phyloP scores from a whole-genome alignment of 2,113 vertebrate genomes.

The Hypomesus transpacificus region DNA sequence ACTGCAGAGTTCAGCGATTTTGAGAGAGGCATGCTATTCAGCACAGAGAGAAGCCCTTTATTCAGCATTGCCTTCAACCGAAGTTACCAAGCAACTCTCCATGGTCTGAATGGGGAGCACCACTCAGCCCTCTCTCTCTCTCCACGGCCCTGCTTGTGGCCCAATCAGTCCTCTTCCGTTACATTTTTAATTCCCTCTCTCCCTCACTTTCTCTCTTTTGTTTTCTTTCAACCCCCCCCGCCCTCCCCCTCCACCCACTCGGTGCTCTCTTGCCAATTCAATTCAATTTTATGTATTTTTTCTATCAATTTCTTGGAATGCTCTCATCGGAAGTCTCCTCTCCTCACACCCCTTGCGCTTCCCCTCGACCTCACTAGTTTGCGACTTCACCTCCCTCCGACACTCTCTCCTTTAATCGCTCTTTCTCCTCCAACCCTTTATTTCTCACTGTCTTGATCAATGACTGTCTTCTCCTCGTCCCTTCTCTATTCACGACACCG shows the following conservation, averaged over 20 bases:
- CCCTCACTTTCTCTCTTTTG: not conserved
- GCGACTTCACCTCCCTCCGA: not conserved
- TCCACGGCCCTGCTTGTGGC: not conserved
- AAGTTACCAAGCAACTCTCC: conserved; percentile 69
- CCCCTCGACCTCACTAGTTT: not conserved
- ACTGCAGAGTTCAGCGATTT: conserved; percentile 67
- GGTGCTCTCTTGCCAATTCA: not conserved
- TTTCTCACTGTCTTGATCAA: not conserved
- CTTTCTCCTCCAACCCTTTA: not conserved
- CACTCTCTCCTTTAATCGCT: not conserved
- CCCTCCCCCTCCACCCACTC: no score
- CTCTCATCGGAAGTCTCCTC: not conserved
- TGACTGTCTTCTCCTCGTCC: not conserved
- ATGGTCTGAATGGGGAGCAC: conserved; percentile 53
- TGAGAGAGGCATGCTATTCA: conserved; percentile 64
- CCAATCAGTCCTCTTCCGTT: no score
- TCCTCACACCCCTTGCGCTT: not conserved
- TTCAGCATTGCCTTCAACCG: conserved; percentile 59
- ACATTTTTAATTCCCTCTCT: not conserved
- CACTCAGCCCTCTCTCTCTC: not conserved
- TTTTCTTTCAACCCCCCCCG: not conserved
- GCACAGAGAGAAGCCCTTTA: conserved; percentile 66
- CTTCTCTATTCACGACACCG: not conserved
- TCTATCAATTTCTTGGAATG: not conserved
- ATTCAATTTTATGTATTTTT: conserved; percentile 1